phyloP scores from a whole-genome alignment of 1,140 invertebrate genomes.

The Schlechtendalia chinensis region DNA sequence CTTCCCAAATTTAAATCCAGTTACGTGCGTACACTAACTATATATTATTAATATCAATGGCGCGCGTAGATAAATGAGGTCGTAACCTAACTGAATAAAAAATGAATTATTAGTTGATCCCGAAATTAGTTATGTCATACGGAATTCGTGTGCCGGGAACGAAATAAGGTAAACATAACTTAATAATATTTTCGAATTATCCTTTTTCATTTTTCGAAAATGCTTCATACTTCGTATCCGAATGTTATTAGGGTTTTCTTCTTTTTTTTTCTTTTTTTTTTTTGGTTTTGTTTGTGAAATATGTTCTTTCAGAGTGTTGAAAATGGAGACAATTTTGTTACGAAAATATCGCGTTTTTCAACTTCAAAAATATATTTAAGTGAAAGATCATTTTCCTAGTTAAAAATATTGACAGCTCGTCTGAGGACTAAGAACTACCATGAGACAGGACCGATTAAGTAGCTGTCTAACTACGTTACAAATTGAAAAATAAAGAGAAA shows the following conservation, averaged over 20 bases:
- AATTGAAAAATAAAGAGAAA: no score
- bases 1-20: slow-evolving; percentile 6
- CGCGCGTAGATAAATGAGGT: background rate
- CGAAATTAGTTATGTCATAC: slow-evolving; percentile 3
- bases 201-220: slow-evolving; percentile 1
- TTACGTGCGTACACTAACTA: no score
- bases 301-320: background rate
- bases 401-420: no score
- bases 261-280: background rate
- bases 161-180: background rate
- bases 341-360: no score
- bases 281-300: background rate
- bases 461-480: no score
- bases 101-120: background rate
- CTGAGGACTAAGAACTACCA: no score
- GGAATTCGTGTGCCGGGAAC: background rate
- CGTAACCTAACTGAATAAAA: slow-evolving; percentile 7
- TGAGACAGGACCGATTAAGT: no score
- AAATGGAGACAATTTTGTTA: background rate
- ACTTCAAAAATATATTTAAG: no score
- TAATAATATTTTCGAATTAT: slow-evolving; percentile 8
- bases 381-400: no score
- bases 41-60: slow-evolving; percentile 22
- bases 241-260: background rate
- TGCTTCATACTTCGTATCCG: background rate